A percentile compares a stretch with the other conserved stretches of the same genome.
These are phyloP conservation scores for Oriolus oriolus DNA, from an alignment of 2,113 vertebrate genomes.

Conservation along the genomic window DNA sequence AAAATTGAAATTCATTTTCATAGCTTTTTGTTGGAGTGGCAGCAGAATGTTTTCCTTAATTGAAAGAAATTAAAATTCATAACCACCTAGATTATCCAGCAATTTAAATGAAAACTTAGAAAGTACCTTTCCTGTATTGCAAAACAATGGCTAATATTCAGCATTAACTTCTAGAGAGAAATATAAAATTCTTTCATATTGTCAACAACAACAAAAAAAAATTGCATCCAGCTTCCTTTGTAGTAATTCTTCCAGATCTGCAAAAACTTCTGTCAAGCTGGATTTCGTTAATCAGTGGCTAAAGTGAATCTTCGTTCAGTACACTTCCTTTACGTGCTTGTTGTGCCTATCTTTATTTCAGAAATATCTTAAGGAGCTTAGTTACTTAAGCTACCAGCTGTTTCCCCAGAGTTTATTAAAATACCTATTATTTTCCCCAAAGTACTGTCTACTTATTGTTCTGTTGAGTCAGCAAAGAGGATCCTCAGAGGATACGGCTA, in stretches of 20 bases:
- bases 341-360: neutral
- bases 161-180: neutral
- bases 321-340: neutral
- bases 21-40: neutral
- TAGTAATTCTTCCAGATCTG: neutral
- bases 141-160: neutral
- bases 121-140: neutral
- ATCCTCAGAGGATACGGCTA: accelerated
- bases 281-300: neutral
- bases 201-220: neutral
- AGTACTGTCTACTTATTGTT: neutral
- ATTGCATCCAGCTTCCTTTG: neutral
- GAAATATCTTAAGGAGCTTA: neutral
- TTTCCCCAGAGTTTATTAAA: neutral
- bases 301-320: neutral
- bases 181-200: neutral
- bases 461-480: neutral
- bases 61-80: neutral
- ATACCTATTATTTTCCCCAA: neutral
- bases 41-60: neutral
- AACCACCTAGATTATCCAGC: neutral
- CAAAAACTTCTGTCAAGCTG: neutral
- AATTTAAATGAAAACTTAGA: neutral
- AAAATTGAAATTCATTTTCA: neutral
- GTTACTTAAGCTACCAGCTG: neutral